Conservation (phyloP, 2,113 vertebrate genomes). For the Thamnaconus septentrionalis region DNA sequence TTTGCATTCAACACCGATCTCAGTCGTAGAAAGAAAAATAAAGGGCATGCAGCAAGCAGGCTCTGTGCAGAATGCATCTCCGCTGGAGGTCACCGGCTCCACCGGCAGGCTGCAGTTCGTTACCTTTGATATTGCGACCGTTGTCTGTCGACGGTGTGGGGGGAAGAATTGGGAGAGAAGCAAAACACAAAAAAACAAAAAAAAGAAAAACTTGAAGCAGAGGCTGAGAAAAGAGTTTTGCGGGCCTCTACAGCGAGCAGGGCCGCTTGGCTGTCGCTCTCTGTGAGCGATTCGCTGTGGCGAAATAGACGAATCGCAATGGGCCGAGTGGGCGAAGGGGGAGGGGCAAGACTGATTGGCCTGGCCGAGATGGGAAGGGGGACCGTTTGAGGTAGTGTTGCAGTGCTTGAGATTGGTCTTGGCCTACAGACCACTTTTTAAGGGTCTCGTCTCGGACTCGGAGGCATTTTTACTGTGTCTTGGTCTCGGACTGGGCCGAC, state of each 20-base stretch:
- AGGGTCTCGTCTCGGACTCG: too few relatives aligned
- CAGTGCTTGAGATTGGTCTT: too few relatives aligned
- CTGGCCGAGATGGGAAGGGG: slow-evolving; percentile 5
- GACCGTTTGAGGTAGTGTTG: too few relatives aligned
- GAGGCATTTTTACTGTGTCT: too few relatives aligned
- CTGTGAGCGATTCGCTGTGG: slow-evolving; percentile 53
- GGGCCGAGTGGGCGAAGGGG: too few relatives aligned
- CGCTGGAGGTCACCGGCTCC: slow-evolving; percentile 63
- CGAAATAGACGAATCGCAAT: slow-evolving; percentile 46
- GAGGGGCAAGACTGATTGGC: slow-evolving; percentile 21
- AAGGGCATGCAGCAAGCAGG: slow-evolving; percentile 58
- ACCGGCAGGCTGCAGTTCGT: slow-evolving; percentile 70
- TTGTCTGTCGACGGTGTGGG: slow-evolving; percentile 80
- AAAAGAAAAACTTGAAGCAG: slow-evolving; percentile 61
- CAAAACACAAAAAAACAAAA: slow-evolving; percentile 66
- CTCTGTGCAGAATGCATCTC: slow-evolving; percentile 11
- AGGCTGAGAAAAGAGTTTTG: slow-evolving; percentile 28
- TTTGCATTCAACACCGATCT: slow-evolving; percentile 44
- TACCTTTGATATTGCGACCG: slow-evolving; percentile 96
- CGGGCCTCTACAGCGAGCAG: slow-evolving; percentile 49
- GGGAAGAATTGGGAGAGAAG: slow-evolving; percentile 40
- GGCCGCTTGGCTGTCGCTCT: slow-evolving; percentile 21
- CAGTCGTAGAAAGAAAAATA: background rate
- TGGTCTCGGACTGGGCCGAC: too few relatives aligned
- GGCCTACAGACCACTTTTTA: too few relatives aligned